Percentiles rank a stretch among this genome's conserved stretches.
Conservation (phyloP, 2,113 vertebrate genomes). For the Protobothrops mucrosquamatus region DNA sequence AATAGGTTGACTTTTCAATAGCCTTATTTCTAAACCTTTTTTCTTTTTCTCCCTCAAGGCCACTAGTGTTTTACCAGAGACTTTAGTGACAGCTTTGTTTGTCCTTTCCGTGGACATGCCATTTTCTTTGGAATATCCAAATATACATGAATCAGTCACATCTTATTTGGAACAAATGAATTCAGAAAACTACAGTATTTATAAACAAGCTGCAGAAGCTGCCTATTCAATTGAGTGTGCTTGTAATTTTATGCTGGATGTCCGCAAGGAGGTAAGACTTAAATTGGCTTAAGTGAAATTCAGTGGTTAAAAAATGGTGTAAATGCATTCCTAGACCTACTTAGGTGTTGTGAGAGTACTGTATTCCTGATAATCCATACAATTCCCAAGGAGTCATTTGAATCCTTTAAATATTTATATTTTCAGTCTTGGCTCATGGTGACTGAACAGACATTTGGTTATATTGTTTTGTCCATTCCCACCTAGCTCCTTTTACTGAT, state of each 20-base stretch:
- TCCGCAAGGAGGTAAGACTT: constrained; percentile 77
- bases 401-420: no score
- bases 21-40: not conserved
- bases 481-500: no score
- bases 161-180: constrained; percentile 92
- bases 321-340: not conserved
- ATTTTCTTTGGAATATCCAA: constrained; percentile 82
- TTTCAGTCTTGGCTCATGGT: no score
- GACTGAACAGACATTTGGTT: no score
- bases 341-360: not conserved
- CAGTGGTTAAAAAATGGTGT: not conserved
- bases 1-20: not conserved
- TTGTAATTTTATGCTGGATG: constrained; percentile 83
- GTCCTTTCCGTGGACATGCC: constrained; percentile 84
- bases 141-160: constrained; percentile 79
- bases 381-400: no score
- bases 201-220: constrained; percentile 76
- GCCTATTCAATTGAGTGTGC: constrained; percentile 84
- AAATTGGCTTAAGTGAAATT: not conserved
- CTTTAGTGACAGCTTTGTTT: constrained; percentile 78
- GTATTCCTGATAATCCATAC: not conserved
- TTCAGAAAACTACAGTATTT: constrained; percentile 81
- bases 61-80: constrained; percentile 77
- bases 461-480: no score
- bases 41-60: constrained; percentile 72